Evolutionary conservation across 1,140 invertebrate genomes (phyloP), one percentile per base, ranked within the genome.

Genomic region (Zaprionus vittiger): DNA sequence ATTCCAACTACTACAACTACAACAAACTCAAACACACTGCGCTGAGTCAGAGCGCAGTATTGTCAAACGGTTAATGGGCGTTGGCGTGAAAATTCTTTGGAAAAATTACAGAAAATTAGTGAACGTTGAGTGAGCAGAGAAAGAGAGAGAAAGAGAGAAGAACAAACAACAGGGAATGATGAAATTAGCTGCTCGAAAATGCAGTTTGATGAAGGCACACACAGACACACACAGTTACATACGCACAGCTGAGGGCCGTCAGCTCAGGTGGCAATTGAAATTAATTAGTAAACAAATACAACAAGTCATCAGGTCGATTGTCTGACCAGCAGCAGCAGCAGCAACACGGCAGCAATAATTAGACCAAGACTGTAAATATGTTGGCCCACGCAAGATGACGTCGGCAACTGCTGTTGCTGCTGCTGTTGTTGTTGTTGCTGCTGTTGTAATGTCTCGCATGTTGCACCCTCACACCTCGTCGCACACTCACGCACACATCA

Each of bases 61-160:
- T 79, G 70, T 57, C 72, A 83, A 68, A 69, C 61, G 47, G 6
- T 44, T 64, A 67, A 81, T 86, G 83, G 83, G 83, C 84, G 83
- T 86, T 86, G 84, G 81, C 84, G 84, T 84, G 84, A 89, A 87
- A 87, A 89, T 87, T 89, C 84, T 81, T 76, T 76, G 38, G 73
- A 78, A 74, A 80, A 73, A 80, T 77, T 69, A 64, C 41, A 47
- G 59, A 69, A 78, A 86, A 86, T 77, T 79, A 77, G 83, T 77
- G 62, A 69, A 52, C 68, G 63, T 49, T 62, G 61, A 47, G 26
- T 41, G 66, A 64, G 24, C 68, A 63, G 17, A 54, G 24, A 37
- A 17, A 69, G 20, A 22, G 5, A 9, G 49, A 15, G 7, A 38
- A 15, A 34, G 26, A 49, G 14, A 24, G 55, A 17, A 41, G 15